These are phyloP conservation scores for Falco columbarius DNA, from an alignment of 2,797 vertebrate species.

Conservation along the genomic window DNA sequence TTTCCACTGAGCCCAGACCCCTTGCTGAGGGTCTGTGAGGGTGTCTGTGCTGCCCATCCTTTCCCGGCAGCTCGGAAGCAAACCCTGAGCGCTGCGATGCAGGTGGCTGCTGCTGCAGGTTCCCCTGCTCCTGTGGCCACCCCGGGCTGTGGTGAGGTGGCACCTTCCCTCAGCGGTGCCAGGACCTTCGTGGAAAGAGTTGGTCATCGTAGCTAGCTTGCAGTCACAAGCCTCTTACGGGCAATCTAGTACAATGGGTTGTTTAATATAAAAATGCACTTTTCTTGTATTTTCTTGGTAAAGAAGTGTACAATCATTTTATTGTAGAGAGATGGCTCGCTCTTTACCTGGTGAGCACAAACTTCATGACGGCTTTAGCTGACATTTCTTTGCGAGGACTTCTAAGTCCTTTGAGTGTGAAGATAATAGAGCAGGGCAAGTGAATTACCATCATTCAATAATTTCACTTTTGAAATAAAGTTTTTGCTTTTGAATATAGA, in stretches of 20 bases:
- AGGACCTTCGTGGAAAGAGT: neutral
- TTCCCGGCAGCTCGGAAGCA: neutral
- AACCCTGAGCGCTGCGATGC: accelerated
- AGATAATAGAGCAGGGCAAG: neutral
- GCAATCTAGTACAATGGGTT: neutral
- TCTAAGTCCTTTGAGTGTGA: neutral
- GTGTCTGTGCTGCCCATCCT: too few species aligned
- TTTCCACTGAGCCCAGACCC: neutral
- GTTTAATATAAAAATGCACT: neutral
- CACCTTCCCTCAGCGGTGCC: neutral
- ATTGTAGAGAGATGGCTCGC: neutral
- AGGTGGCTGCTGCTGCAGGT: neutral
- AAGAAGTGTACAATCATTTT: neutral
- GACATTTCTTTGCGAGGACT: neutral
- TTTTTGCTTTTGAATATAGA: neutral
- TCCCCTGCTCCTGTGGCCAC: accelerated
- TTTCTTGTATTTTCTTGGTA: neutral
- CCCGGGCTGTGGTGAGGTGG: neutral
- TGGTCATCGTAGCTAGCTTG: accelerated
- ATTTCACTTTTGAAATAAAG: neutral
- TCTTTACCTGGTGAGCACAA: neutral
- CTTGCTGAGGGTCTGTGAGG: neutral
- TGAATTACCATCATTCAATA: neutral
- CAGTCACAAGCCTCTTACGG: neutral
- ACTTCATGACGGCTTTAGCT: neutral